Conservation (phyloP, 2,888 invertebrate genomes). For the Pyrgus malvae region DNA sequence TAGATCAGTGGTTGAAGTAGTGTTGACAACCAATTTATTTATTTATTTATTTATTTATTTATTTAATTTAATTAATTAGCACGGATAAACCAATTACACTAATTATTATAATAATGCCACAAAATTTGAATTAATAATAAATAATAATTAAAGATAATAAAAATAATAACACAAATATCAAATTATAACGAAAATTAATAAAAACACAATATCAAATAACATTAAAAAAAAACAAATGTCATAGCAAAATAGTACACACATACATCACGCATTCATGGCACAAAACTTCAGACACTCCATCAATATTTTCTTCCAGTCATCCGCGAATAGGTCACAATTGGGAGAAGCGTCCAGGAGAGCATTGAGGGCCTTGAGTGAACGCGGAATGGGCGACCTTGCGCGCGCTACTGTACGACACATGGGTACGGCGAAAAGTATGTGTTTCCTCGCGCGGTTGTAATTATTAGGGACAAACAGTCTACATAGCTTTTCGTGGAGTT, state of each 20-base stretch:
- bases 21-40: too few relatives aligned
- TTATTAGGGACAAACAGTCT: background rate
- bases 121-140: too few relatives aligned
- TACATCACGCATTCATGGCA: background rate
- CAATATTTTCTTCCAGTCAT: background rate
- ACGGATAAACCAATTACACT: too few relatives aligned
- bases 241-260: too few relatives aligned
- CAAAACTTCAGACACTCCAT: background rate
- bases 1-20: too few relatives aligned
- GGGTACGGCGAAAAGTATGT: background rate
- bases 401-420: constrained; percentile 1
- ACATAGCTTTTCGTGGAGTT: background rate
- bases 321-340: background rate
- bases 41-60: too few relatives aligned
- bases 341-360: background rate
- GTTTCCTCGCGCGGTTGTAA: background rate
- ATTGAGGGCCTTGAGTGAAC: constrained; percentile 1
- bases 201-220: too few relatives aligned
- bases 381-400: constrained; percentile 6
- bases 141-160: background rate
- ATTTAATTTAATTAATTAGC: too few relatives aligned
- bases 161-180: background rate
- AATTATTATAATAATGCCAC: too few relatives aligned
- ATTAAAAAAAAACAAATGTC: constrained; percentile 2
- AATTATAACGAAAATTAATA: too few relatives aligned